Percentiles rank a stretch among this genome's conserved stretches.
Conservation (phyloP, 2,797 vertebrate genomes). For the Choloepus didactylus region DNA sequence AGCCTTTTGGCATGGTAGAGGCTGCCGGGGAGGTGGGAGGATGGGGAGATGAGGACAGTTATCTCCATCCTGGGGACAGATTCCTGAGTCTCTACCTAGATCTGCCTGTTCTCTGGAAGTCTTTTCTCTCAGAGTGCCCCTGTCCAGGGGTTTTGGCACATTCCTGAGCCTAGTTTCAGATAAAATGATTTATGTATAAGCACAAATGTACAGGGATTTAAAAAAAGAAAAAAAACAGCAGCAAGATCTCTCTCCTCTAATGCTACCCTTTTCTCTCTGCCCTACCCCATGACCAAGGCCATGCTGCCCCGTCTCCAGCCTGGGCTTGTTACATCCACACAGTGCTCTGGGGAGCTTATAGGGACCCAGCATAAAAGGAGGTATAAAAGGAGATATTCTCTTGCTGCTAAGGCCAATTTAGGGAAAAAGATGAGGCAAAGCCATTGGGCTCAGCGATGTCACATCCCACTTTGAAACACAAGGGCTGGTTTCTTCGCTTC, state of each 20-base stretch:
- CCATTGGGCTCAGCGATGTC: conserved; percentile 15
- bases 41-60: neutral
- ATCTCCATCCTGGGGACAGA: neutral
- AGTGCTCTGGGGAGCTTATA: neutral
- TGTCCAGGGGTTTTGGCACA: neutral
- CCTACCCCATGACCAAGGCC: neutral
- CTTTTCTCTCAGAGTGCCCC: too few relatives aligned
- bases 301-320: neutral
- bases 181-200: conserved; percentile 1
- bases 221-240: neutral
- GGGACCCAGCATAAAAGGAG: neutral
- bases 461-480: conserved; percentile 33
- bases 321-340: neutral
- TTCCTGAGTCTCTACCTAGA: neutral
- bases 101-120: neutral
- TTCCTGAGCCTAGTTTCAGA: neutral
- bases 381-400: neutral
- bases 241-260: neutral
- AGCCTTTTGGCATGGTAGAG: neutral
- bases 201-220: neutral
- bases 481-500: neutral
- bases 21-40: neutral
- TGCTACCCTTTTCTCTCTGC: neutral
- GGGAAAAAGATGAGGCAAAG: conserved; percentile 50
- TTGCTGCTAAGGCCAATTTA: neutral